phyloP scores from a whole-genome alignment of 2,797 vertebrate genomes.

The Paramormyrops hopkinsi region DNA sequence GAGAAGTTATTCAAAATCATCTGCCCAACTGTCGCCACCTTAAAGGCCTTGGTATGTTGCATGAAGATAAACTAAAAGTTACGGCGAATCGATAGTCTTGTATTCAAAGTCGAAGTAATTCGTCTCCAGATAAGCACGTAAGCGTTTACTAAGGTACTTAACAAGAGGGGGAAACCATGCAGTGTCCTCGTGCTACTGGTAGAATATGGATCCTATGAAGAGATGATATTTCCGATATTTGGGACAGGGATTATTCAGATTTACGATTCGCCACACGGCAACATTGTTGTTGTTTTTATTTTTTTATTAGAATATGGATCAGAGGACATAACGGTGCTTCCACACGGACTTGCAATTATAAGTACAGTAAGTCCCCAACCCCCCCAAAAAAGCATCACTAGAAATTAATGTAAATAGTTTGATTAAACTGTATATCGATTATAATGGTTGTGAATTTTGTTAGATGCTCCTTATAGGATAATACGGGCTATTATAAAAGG shows the following conservation, averaged over 20 bases:
- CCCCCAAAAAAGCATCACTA: not conserved
- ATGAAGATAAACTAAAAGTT: not conserved
- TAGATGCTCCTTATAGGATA: not conserved
- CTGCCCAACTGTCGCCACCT: conserved; percentile 52
- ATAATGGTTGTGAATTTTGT: not conserved
- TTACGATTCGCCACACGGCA: not conserved
- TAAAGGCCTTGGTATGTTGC: conserved; percentile 48
- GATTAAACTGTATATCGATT: not conserved
- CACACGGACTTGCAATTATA: conserved; percentile 75
- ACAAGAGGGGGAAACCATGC: not conserved
- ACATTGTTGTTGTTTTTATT: not conserved
- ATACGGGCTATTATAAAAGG: not conserved
- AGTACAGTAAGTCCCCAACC: conserved; percentile 65
- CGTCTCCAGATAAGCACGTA: not conserved
- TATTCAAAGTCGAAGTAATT: not conserved
- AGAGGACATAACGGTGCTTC: conserved; percentile 78
- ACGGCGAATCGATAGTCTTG: not conserved
- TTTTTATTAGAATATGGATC: conserved; percentile 56
- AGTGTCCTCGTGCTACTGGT: not conserved
- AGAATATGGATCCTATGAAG: not conserved
- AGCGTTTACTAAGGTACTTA: not conserved
- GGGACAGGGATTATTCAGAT: not conserved
- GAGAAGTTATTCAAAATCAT: conserved; percentile 51
- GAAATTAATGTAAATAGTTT: not conserved
- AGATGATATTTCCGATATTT: not conserved